Conservation (phyloP, 2,797 vertebrate species). For the Selene dorsalis region DNA sequence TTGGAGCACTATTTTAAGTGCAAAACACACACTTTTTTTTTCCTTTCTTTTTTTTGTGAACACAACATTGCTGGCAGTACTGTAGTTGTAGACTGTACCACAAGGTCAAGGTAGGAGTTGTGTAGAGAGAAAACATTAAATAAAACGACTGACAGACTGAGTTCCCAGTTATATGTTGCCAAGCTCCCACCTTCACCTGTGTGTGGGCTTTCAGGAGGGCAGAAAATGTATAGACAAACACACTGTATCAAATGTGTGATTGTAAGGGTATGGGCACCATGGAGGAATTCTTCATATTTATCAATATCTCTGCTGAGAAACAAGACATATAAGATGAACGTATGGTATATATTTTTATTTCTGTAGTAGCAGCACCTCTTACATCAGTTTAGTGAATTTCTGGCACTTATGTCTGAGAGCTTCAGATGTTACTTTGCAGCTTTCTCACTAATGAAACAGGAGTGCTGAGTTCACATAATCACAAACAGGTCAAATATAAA, state of each 20-base stretch:
- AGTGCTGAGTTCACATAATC: background rate
- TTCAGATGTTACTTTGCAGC: background rate
- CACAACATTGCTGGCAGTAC: conserved; percentile 11
- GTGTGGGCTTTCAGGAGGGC: conserved; percentile 12
- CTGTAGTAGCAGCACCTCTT: background rate
- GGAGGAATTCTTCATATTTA: background rate
- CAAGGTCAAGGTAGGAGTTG: conserved; percentile 48
- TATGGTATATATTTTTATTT: background rate
- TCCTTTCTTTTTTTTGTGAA: background rate
- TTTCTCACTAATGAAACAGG: background rate
- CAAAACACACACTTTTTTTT: conserved; percentile 41
- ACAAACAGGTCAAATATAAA: background rate
- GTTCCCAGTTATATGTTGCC: background rate
- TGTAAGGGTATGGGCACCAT: background rate
- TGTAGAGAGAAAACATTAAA: background rate
- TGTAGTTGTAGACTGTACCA: background rate
- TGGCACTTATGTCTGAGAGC: background rate
- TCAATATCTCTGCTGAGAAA: background rate
- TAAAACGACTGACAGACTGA: conserved; percentile 12
- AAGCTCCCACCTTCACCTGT: conserved; percentile 24
- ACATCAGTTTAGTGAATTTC: background rate
- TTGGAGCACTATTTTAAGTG: conserved; percentile 66
- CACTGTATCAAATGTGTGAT: background rate
- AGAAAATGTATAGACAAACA: background rate
- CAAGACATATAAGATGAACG: background rate